phyloP scores from a whole-genome alignment of 2,888 invertebrate species.

The Rhingia rostrata region DNA sequence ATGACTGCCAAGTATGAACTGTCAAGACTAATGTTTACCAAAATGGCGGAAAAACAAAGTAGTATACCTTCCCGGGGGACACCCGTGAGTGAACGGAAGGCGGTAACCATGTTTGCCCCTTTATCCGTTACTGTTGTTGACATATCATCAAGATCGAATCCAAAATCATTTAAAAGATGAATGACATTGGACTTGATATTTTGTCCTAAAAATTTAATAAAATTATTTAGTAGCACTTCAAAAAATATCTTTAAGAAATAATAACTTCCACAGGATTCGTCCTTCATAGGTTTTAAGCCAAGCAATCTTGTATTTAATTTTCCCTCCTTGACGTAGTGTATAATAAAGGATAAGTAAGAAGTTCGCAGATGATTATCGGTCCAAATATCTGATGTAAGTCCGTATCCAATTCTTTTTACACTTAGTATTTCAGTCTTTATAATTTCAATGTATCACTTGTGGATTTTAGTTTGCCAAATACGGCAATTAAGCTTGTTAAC shows the following conservation, averaged over 20 bases:
- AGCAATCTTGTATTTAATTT: conserved; percentile 62
- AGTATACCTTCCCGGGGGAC: no score
- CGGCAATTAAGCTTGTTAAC: no score
- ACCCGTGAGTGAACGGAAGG: no score
- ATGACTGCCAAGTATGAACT: no score
- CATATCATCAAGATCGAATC: no score
- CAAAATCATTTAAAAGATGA: conserved; percentile 55
- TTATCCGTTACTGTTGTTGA: no score
- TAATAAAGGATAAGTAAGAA: conserved; percentile 61
- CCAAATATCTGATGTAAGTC: conserved; percentile 67
- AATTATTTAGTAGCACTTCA: conserved; percentile 28
- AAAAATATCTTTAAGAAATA: no score
- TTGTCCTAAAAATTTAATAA: conserved; percentile 42
- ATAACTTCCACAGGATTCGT: no score
- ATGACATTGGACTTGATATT: conserved; percentile 55
- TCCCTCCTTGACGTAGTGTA: conserved; percentile 63
- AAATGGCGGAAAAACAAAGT: no score
- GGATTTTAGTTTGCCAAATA: no score
- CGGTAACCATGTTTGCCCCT: no score
- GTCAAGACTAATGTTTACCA: no score
- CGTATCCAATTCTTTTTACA: conserved; percentile 63
- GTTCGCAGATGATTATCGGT: conserved; percentile 61
- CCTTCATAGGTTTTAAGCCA: conserved; percentile 54
- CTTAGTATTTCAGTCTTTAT: conserved; percentile 54
- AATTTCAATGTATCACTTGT: conserved; percentile 51